phyloP scores from a whole-genome alignment of 2,113 vertebrate genomes.

The Elephantulus edwardii region DNA sequence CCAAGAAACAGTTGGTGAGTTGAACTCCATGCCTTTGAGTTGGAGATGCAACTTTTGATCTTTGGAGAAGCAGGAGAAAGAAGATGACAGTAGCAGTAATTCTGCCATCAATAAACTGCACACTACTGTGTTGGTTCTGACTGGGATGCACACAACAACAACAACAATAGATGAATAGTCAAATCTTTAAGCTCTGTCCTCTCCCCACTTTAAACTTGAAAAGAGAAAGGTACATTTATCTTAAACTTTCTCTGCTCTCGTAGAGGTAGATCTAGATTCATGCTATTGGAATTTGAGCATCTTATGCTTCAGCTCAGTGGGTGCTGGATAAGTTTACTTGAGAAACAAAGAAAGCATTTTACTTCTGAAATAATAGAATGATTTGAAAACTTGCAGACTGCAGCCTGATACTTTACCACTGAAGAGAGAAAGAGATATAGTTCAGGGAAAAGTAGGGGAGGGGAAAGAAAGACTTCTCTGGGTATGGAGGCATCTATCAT shows the following conservation, averaged over 20 bases:
- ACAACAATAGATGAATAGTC: neutral
- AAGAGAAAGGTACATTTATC: neutral
- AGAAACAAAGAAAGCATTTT: conserved; percentile 75
- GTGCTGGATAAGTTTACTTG: conserved; percentile 54
- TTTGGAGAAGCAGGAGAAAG: neutral
- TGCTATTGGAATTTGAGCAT: conserved; percentile 40
- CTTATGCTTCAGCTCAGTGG: conserved; percentile 22
- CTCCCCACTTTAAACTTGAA: neutral
- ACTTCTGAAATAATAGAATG: conserved; percentile 37
- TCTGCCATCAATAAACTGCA: neutral
- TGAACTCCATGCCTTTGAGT: no score
- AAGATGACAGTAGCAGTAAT: neutral
- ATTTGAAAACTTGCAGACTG: conserved; percentile 44
- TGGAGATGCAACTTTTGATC: no score
- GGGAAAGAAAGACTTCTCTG: conserved; percentile 50
- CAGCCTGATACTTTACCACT: conserved; percentile 57
- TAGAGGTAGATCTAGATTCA: neutral
- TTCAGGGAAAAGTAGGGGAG: neutral
- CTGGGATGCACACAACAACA: no score
- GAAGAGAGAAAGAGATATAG: conserved; percentile 62
- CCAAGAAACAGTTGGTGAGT: no score
- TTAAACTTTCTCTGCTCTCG: conserved; percentile 4
- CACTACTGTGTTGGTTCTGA: no score
- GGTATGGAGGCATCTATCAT: neutral
- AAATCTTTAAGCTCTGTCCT: neutral